phyloP scores from a whole-genome alignment of 2,888 invertebrate species.

The Cataglyphis rosenhaueri region DNA sequence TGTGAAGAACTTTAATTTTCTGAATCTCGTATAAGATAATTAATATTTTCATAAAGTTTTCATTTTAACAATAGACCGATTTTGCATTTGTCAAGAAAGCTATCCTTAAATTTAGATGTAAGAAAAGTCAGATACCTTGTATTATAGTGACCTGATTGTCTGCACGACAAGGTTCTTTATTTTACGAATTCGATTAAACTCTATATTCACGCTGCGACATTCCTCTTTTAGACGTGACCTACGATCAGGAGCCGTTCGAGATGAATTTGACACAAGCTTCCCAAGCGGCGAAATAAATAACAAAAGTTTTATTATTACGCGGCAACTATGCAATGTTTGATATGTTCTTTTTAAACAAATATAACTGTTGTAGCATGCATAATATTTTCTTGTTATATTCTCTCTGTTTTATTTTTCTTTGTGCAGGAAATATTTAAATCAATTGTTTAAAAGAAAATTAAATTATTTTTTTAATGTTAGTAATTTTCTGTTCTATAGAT shows the following conservation, averaged over 20 bases:
- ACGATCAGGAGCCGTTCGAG: constrained; percentile 7
- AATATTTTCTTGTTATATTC: background rate
- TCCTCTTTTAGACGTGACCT: constrained; percentile 47
- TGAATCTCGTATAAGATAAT: background rate
- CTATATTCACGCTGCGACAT: constrained; percentile 25
- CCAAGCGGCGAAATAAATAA: background rate
- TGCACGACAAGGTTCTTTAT: background rate
- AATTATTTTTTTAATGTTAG: background rate
- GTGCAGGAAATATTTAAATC: background rate
- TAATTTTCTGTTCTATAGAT: background rate
- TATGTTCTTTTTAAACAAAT: background rate
- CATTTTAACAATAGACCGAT: background rate
- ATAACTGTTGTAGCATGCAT: background rate
- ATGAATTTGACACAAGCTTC: background rate
- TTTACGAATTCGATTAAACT: constrained; percentile 43
- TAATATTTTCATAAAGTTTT: background rate
- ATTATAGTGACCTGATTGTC: constrained; percentile 9
- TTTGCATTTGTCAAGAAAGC: background rate
- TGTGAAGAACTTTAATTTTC: background rate
- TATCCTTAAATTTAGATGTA: background rate
- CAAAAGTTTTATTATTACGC: constrained; percentile 24
- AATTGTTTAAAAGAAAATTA: background rate
- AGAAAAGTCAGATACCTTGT: background rate
- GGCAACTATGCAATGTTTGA: background rate
- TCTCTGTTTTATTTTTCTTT: background rate